Evolutionary conservation across 2,797 vertebrate genomes (phyloP).

Genomic region (Myotis pilosus): DNA sequence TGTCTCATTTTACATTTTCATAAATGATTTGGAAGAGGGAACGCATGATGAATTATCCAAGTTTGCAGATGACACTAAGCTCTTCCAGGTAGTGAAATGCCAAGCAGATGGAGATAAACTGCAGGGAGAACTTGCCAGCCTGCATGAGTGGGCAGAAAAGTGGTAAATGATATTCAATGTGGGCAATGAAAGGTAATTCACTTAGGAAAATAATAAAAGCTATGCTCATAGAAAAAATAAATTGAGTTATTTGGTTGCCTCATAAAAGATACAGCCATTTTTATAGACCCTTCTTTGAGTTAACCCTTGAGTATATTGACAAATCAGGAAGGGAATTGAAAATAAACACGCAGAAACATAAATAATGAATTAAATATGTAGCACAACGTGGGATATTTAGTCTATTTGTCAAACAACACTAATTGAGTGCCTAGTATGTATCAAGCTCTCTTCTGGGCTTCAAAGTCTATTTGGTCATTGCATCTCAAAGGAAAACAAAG

Average conservation of each 20-base stretch:
- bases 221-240: constrained; percentile 57
- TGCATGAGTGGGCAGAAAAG: constrained; percentile 74
- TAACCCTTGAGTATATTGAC: neutral
- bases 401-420: constrained; percentile 42
- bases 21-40: constrained; percentile 75
- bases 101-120: constrained; percentile 80
- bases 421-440: neutral
- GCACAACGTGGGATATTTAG: neutral
- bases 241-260: constrained; percentile 43
- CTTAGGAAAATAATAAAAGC: constrained; percentile 65
- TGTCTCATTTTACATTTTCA: constrained; percentile 77
- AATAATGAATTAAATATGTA: constrained; percentile 39
- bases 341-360: constrained; percentile 11
- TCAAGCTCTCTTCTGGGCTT: neutral
- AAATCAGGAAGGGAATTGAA: constrained; percentile 33
- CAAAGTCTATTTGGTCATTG: neutral
- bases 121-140: constrained; percentile 73
- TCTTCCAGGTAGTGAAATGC: constrained; percentile 80
- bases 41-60: constrained; percentile 74
- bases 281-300: constrained; percentile 12
- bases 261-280: constrained; percentile 43
- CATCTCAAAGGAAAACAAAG: constrained; percentile 5
- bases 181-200: constrained; percentile 74
- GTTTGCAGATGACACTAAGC: constrained; percentile 75
- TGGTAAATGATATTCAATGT: constrained; percentile 71